Evolutionary conservation across 2,888 invertebrate species (phyloP), one percentile per base, ranked within the genome.

Genomic region (Trichopoda pennipes): DNA sequence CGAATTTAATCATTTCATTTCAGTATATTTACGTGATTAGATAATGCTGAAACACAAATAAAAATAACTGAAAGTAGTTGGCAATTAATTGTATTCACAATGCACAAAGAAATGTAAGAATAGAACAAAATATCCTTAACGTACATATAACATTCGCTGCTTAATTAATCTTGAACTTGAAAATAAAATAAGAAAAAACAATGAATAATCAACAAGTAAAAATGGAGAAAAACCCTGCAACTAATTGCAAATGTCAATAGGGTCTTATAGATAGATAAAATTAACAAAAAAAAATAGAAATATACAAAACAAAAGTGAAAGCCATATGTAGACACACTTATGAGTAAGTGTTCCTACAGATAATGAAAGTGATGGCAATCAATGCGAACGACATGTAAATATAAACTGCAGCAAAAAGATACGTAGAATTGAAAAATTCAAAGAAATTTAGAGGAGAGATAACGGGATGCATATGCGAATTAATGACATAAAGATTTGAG

Each of bases 81-180:
- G 12, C 12, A 38, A 12, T 38, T 38, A 38, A 38, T 12, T 38
- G 38, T 38, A 38, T 38, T 38, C 12, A 38, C 1, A 38, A 12
- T 6, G 12, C 38, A 38, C 38, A 38, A 38, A 38, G 12, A 0
- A 2, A 44, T 3, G 3, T 44, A n/a, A 44, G 6, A 16, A 44
- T 3, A 42, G 4, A 42, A 12, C 10, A 16, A 42, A 12, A 42
- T 2, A 38, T 38, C 0, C 3, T 42, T 16, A 16, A 14, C 12
- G 42, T 42, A 44, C 16, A n/a, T n/a, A n/a, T n/a, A 14, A 44
- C 14, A 44, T 16, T 53, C 32, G 44, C 9, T 47, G 60, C 44
- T 64, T 69, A 78, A 81, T 74, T 77, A 74, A 81, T 74, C 69
- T 70, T 58, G 64, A 81, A 81, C 77, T 77, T 81, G 72, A 73